Percentiles rank a stretch among this genome's conserved stretches.
Evolutionary conservation across 2,888 invertebrate genomes (phyloP).

Genomic region (Gymnosoma rotundatum): DNA sequence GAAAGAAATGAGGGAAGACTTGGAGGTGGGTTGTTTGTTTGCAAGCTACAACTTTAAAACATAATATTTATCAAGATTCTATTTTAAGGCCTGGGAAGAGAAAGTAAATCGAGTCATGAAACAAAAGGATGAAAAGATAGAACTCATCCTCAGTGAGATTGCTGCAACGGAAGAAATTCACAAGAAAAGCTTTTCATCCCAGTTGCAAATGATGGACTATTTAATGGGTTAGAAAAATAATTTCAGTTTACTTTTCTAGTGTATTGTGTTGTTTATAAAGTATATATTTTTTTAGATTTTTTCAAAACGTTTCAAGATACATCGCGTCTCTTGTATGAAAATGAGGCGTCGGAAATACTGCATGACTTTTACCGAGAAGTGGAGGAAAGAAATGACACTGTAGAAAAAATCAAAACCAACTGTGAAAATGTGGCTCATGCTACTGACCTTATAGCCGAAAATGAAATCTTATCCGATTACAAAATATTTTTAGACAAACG

Average conservation of each 20-base stretch:
- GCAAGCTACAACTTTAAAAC: neutral
- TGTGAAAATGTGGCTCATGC: constrained; percentile 77
- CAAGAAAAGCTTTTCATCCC: constrained; percentile 72
- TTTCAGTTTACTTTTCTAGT: neutral
- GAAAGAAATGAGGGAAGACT: constrained; percentile 75
- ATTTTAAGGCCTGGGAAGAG: constrained; percentile 73
- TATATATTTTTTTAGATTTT: constrained; percentile 64
- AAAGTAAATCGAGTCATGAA: constrained; percentile 72
- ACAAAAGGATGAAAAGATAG: constrained; percentile 77
- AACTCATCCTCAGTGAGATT: constrained; percentile 75
- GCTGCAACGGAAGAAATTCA: constrained; percentile 76
- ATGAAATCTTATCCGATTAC: constrained; percentile 74
- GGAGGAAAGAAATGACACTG: constrained; percentile 68
- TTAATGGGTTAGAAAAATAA: constrained; percentile 72
- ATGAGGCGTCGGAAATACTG: constrained; percentile 75
- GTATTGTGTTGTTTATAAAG: too few species aligned
- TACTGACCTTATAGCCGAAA: constrained; percentile 74
- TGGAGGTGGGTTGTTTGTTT: constrained; percentile 61
- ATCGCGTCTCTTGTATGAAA: constrained; percentile 73
- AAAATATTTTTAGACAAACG: constrained; percentile 75
- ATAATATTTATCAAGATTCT: neutral
- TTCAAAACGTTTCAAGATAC: constrained; percentile 67
- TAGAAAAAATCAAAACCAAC: constrained; percentile 72
- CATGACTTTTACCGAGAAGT: constrained; percentile 76
- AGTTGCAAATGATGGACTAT: constrained; percentile 77